Percentiles rank a stretch among this genome's conserved stretches.
Evolutionary conservation across 2,888 invertebrate genomes (phyloP).

Genomic region (Adelognathus sp.): DNA sequence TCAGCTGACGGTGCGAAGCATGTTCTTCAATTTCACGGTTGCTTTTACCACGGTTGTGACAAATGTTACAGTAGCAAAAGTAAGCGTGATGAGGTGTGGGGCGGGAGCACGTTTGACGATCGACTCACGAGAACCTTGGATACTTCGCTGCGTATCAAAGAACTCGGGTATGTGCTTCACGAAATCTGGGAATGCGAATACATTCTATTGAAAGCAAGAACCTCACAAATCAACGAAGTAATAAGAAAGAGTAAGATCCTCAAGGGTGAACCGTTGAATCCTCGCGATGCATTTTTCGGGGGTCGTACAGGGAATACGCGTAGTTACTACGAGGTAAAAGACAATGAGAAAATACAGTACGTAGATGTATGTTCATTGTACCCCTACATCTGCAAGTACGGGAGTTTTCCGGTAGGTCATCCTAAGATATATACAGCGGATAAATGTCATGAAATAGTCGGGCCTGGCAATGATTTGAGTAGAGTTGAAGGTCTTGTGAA

Average conservation of each 20-base stretch:
- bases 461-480: background rate
- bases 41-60: background rate
- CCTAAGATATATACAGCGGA: conserved; percentile 49
- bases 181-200: background rate
- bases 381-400: background rate
- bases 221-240: background rate
- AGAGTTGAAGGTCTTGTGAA: background rate
- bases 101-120: background rate
- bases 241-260: background rate
- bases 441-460: background rate
- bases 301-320: background rate
- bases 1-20: background rate
- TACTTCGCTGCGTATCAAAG: background rate
- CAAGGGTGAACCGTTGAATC: background rate
- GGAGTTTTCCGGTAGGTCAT: conserved; percentile 65
- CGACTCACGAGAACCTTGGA: background rate
- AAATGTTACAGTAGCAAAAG: background rate
- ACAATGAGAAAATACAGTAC: background rate
- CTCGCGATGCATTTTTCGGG: background rate
- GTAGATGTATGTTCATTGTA: background rate
- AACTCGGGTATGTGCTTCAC: background rate
- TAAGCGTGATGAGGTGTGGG: background rate
- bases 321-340: background rate
- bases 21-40: background rate
- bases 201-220: background rate